These are phyloP conservation scores for Sepiola atlantica DNA, from an alignment of 2,888 invertebrate genomes.

Conservation along the genomic window DNA sequence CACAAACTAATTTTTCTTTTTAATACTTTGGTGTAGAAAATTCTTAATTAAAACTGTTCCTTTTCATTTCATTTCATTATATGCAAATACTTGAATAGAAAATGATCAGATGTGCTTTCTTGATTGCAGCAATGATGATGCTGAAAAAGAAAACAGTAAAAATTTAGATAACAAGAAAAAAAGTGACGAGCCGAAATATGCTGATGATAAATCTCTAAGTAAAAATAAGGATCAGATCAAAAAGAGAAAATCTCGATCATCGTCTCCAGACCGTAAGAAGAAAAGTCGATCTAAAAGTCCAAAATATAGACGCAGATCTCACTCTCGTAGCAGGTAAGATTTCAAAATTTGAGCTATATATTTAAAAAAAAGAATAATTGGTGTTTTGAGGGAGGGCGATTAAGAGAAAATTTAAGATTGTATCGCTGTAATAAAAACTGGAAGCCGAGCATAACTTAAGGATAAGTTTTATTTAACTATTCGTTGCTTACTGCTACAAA, in stretches of 20 bases:
- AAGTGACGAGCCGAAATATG: constrained; percentile 49
- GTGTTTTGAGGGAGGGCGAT: too few species aligned
- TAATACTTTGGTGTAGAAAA: too few species aligned
- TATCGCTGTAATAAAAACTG: too few species aligned
- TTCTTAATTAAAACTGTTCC: too few species aligned
- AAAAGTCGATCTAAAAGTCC: constrained; percentile 57
- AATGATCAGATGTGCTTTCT: neutral
- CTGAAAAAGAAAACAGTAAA: constrained; percentile 50
- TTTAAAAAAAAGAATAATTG: neutral
- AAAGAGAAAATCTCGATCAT: constrained; percentile 50
- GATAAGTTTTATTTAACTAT: too few species aligned
- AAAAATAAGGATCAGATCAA: constrained; percentile 50
- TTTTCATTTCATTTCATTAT: too few species aligned
- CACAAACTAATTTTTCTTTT: too few species aligned
- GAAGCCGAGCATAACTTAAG: too few species aligned
- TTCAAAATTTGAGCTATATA: too few species aligned
- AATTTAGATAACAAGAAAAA: constrained; percentile 50
- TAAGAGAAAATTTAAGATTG: too few species aligned
- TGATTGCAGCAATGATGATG: constrained; percentile 50
- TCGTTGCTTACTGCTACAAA: too few species aligned
- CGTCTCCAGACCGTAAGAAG: constrained; percentile 50
- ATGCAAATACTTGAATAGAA: too few species aligned
- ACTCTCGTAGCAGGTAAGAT: constrained; percentile 44
- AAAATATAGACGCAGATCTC: constrained; percentile 50
- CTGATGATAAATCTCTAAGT: constrained; percentile 45